Evolutionary conservation across 2,797 vertebrate species (phyloP).

Genomic region (Brachymystax lenok): DNA sequence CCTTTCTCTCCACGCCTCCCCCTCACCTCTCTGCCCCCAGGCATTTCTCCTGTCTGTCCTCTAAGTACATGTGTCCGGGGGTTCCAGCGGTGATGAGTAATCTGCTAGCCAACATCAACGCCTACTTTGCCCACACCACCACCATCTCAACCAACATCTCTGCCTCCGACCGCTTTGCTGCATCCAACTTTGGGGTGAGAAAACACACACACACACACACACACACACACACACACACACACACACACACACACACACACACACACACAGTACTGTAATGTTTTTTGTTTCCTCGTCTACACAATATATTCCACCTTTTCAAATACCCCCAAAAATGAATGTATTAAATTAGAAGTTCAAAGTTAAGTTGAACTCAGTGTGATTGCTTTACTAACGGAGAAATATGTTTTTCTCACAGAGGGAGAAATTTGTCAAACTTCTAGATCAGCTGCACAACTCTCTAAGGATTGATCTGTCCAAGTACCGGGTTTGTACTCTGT

Average conservation of each 20-base stretch:
- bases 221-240: not conserved
- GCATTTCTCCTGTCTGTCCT: slow-evolving; percentile 96
- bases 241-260: not conserved
- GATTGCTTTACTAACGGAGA: not conserved
- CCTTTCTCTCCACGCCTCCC: slow-evolving; percentile 1
- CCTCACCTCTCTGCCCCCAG: slow-evolving; percentile 58
- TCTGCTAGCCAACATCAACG: slow-evolving; percentile 94
- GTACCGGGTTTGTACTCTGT: slow-evolving; percentile 85
- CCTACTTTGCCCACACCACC: slow-evolving; percentile 95
- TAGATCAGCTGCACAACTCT: slow-evolving; percentile 98
- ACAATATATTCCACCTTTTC: not conserved
- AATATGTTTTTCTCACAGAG: slow-evolving; percentile 80
- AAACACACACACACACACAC: not conserved
- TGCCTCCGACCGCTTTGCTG: slow-evolving; percentile 94
- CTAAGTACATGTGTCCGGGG: slow-evolving; percentile 96
- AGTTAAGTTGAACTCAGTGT: not conserved
- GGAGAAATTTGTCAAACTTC: slow-evolving; percentile 96
- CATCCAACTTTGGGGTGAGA: slow-evolving; percentile 95
- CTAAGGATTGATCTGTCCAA: slow-evolving; percentile 97
- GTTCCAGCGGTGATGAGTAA: slow-evolving; percentile 98
- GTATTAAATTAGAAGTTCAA: not conserved
- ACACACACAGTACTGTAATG: not conserved
- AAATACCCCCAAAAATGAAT: not conserved
- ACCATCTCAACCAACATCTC: slow-evolving; percentile 92
- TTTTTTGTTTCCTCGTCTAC: not conserved